Percentiles rank a stretch among this genome's conserved stretches.
phyloP scores from a whole-genome alignment of 1,140 invertebrate species.

The Caenorhabditis inopinata region DNA sequence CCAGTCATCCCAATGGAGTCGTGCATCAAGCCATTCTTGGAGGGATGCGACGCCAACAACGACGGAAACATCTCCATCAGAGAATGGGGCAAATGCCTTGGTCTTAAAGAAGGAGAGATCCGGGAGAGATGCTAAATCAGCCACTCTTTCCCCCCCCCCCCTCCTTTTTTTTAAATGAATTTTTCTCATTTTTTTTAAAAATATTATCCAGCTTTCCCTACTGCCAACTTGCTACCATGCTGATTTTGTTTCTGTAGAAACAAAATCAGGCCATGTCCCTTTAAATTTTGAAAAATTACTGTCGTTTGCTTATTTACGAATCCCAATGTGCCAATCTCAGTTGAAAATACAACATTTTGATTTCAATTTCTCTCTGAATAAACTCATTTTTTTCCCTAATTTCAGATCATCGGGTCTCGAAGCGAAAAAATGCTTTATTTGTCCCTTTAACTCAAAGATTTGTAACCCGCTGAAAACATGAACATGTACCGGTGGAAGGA shows the following conservation, averaged over 20 bases:
- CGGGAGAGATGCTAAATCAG: slow-evolving; percentile 65
- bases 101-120: slow-evolving; percentile 75
- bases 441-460: too few relatives aligned
- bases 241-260: background rate
- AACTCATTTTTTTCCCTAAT: too few relatives aligned
- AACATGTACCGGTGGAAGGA: too few relatives aligned
- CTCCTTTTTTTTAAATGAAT: background rate
- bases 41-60: slow-evolving; percentile 80
- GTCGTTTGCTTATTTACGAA: background rate
- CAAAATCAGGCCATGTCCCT: background rate
- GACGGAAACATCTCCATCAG: slow-evolving; percentile 83
- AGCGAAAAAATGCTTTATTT: too few relatives aligned
- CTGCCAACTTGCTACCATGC: slow-evolving; percentile 25
- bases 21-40: slow-evolving; percentile 90
- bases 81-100: slow-evolving; percentile 88
- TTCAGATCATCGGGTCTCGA: too few relatives aligned
- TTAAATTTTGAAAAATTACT: background rate
- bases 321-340: too few relatives aligned
- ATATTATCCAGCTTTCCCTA: background rate
- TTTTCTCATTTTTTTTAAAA: background rate
- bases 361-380: too few relatives aligned
- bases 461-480: too few relatives aligned
- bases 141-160: too few relatives aligned
- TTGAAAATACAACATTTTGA: too few relatives aligned
- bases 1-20: slow-evolving; percentile 87